Conservation (phyloP, 2,888 invertebrate species). For the Rotaria socialis region DNA sequence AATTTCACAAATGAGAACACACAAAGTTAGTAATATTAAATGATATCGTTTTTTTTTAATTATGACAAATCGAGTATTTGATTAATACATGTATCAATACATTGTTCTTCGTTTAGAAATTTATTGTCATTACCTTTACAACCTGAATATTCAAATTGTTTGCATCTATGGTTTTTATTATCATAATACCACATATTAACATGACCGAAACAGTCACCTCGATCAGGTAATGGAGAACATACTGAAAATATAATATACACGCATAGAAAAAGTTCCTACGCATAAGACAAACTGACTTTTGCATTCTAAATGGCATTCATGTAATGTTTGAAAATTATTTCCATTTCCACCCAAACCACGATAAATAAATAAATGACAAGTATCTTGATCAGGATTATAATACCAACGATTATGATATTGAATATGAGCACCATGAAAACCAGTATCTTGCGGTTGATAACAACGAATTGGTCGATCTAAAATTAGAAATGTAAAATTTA, state of each 20-base stretch:
- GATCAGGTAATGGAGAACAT: conserved; percentile 16
- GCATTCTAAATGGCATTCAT: conserved; percentile 33
- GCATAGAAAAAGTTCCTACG: too few species aligned
- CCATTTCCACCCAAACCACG: conserved; percentile 26
- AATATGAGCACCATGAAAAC: background rate
- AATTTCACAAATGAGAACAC: background rate
- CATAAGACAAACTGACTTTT: background rate
- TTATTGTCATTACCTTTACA: conserved; percentile 36
- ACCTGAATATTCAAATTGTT: background rate
- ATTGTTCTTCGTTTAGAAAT: background rate
- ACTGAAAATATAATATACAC: background rate
- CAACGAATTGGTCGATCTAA: background rate
- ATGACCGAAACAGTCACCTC: background rate
- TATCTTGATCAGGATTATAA: conserved; percentile 28
- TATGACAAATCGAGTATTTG: background rate
- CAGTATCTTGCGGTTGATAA: conserved; percentile 14
- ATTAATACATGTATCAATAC: conserved; percentile 13
- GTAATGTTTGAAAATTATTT: conserved; percentile 18
- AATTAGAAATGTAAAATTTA: too few species aligned
- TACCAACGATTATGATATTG: conserved; percentile 32
- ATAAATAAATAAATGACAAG: conserved; percentile 35
- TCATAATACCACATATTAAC: conserved; percentile 28
- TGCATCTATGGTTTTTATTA: background rate
- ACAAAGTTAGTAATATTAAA: background rate
- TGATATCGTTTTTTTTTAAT: background rate